phyloP scores from a whole-genome alignment of 2,113 vertebrate species.

The Crotalus horridus region DNA sequence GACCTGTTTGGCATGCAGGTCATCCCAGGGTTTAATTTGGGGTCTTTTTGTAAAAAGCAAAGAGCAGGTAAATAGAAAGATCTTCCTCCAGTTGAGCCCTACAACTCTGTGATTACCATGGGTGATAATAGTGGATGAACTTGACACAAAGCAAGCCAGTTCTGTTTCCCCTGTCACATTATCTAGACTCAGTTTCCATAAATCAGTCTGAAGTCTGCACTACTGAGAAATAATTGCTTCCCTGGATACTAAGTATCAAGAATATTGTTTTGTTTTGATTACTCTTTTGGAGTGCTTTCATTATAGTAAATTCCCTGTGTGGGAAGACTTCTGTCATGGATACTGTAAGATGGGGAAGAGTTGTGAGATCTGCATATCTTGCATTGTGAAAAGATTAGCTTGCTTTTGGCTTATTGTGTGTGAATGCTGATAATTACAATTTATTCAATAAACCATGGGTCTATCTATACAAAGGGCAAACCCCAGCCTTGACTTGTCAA shows the following conservation, averaged over 20 bases:
- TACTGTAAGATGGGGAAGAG: not conserved
- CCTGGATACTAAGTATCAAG: not conserved
- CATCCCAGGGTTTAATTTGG: not conserved
- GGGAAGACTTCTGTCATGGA: not conserved
- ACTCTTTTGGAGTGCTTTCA: not conserved
- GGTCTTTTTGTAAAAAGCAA: not conserved
- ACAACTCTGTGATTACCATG: not conserved
- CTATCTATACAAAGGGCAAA: not conserved
- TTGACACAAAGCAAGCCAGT: not conserved
- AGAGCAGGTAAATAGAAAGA: not conserved
- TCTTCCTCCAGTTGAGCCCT: not conserved
- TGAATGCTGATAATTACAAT: not conserved
- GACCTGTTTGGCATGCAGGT: not conserved
- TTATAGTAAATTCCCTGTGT: not conserved
- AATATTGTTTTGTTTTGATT: not conserved
- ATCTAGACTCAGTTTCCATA: not conserved
- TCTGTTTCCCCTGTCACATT: not conserved
- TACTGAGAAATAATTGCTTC: not conserved
- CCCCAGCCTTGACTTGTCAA: not conserved
- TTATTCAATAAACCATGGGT: not conserved
- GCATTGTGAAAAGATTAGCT: not conserved
- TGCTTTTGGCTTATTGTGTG: not conserved
- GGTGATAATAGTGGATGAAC: not conserved
- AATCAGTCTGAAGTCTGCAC: not conserved
- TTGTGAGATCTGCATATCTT: not conserved